Conservation (phyloP, 2,888 invertebrate genomes). For the Labia minor region DNA sequence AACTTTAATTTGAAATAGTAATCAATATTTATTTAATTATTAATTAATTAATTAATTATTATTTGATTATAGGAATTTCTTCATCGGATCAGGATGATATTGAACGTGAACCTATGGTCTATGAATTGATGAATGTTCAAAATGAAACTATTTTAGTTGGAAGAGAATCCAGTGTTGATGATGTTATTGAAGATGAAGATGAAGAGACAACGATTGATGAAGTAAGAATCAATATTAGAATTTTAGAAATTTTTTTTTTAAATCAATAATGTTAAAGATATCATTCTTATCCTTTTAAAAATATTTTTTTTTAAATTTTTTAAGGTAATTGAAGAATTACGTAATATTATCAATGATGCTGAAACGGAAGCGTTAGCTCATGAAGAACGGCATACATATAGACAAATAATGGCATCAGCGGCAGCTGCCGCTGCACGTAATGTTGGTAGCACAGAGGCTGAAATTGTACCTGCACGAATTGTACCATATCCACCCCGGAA, state of each 20-base stretch:
- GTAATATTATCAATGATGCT: slow-evolving; percentile 74
- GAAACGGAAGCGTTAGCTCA: slow-evolving; percentile 50
- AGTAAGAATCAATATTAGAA: slow-evolving; percentile 32
- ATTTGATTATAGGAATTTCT: slow-evolving; percentile 44
- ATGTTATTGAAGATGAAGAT: slow-evolving; percentile 44
- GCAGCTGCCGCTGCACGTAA: slow-evolving; percentile 18
- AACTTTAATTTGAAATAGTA: too few relatives aligned
- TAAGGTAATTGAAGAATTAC: slow-evolving; percentile 61
- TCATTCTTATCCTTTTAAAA: too few relatives aligned
- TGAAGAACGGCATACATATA: slow-evolving; percentile 3
- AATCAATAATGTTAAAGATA: too few relatives aligned
- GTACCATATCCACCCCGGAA: slow-evolving; percentile 72
- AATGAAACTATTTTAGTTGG: slow-evolving; percentile 45
- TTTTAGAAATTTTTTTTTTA: not conserved
- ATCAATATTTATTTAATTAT: too few relatives aligned
- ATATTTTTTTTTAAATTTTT: not conserved
- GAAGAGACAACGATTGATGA: slow-evolving; percentile 77
- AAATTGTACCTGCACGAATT: slow-evolving; percentile 65
- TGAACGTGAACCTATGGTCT: slow-evolving; percentile 48
- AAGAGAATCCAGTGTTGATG: slow-evolving; percentile 23
- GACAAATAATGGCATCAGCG: not conserved
- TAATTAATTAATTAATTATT: too few relatives aligned
- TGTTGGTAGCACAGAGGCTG: slow-evolving; percentile 42
- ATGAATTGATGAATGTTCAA: slow-evolving; percentile 49
- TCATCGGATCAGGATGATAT: slow-evolving; percentile 57